phyloP scores from a whole-genome alignment of 2,888 invertebrate species.

The Ecliptopera silaceata region DNA sequence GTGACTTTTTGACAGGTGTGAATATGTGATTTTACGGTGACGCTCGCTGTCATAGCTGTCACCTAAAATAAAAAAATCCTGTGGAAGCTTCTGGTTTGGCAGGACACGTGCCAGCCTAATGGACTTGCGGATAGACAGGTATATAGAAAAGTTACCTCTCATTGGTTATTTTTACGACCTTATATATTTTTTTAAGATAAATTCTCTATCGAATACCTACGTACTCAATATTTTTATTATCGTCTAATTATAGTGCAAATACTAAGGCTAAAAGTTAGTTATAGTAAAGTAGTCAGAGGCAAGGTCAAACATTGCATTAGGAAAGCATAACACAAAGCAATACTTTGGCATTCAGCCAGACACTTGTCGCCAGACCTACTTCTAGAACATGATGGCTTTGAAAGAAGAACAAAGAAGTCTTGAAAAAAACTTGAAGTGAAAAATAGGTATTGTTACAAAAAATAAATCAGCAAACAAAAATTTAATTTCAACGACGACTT shows the following conservation, averaged over 20 bases:
- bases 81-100: neutral
- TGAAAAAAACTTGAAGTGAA: neutral
- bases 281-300: neutral
- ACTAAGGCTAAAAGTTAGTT: too few relatives aligned
- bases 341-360: neutral
- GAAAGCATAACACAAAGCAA: neutral
- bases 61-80: neutral
- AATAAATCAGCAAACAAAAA: neutral
- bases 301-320: neutral
- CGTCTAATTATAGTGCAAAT: too few relatives aligned
- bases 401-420: neutral
- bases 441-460: neutral
- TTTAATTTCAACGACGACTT: conserved; percentile 4
- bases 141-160: neutral
- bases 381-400: neutral
- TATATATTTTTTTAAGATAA: too few relatives aligned
- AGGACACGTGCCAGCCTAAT: conserved; percentile 21
- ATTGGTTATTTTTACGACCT: neutral
- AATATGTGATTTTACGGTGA: neutral
- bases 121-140: conserved; percentile 20
- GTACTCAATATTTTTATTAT: too few relatives aligned
- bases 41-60: neutral
- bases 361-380: neutral
- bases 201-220: neutral
- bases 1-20: neutral